These are phyloP conservation scores for Dendropsophus ebraccatus DNA, from an alignment of 2,113 vertebrate species.

Conservation along the genomic window DNA sequence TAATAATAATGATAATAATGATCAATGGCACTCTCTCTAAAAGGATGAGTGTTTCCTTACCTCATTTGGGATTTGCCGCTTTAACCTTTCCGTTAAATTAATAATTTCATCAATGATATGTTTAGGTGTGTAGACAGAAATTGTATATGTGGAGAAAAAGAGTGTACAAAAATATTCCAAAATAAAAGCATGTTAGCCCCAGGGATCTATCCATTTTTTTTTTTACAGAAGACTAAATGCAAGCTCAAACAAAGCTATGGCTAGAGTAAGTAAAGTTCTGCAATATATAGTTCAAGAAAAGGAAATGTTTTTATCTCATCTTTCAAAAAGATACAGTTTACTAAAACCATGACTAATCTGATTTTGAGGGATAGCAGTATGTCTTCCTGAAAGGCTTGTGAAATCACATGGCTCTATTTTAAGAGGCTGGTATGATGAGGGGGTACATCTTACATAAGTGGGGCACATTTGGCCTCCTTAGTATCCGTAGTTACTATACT, in stretches of 20 bases:
- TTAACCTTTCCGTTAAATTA: neutral
- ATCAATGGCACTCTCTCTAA: neutral
- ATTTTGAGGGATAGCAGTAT: neutral
- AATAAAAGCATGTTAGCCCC: neutral
- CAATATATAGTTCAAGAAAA: neutral
- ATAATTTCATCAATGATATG: neutral
- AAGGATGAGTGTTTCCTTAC: neutral
- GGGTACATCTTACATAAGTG: too few relatives aligned
- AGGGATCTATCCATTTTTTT: neutral
- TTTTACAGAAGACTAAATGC: neutral
- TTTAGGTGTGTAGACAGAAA: neutral
- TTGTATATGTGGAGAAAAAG: neutral
- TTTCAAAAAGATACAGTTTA: neutral
- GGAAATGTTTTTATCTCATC: slow-evolving; percentile 13
- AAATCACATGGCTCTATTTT: neutral
- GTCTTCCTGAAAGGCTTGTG: neutral
- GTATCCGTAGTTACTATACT: too few relatives aligned
- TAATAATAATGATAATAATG: neutral
- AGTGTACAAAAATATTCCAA: neutral
- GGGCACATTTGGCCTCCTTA: too few relatives aligned
- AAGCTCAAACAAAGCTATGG: neutral
- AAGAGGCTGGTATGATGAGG: too few relatives aligned
- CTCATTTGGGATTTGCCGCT: neutral
- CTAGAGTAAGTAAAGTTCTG: neutral
- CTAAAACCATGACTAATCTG: neutral